Evolutionary conservation across 2,113 vertebrate species (phyloP).

Genomic region (Halcyon malimbica): DNA sequence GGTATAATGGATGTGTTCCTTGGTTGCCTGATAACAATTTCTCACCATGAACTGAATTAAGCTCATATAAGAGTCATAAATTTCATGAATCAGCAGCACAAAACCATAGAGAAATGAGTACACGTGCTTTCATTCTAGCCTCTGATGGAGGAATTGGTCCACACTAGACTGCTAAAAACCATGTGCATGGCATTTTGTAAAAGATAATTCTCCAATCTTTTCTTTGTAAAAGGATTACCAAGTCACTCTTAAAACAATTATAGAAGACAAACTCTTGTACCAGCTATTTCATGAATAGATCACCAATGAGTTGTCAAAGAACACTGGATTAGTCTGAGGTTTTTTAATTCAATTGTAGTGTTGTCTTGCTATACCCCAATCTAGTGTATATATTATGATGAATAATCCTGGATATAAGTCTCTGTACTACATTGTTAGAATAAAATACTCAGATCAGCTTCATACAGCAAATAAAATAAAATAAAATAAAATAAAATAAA

Average conservation of each 20-base stretch:
- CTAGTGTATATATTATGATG: constrained; percentile 24
- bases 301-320: constrained; percentile 5
- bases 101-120: neutral
- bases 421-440: neutral
- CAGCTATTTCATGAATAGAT: constrained; percentile 22
- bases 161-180: neutral
- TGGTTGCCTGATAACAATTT: neutral
- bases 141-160: neutral
- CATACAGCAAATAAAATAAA: neutral
- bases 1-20: neutral
- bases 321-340: neutral
- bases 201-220: neutral
- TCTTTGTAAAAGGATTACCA: neutral
- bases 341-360: neutral
- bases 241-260: constrained; percentile 43
- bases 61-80: neutral
- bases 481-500: neutral
- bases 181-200: neutral
- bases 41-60: constrained; percentile 1
- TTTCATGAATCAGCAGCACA: neutral
- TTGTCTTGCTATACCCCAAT: neutral
- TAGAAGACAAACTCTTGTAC: constrained; percentile 49
- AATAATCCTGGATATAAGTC: constrained; percentile 19
- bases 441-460: neutral
- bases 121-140: neutral